These are phyloP conservation scores for Mastacembelus armatus DNA, from an alignment of 2,797 vertebrate genomes.

Conservation along the genomic window DNA sequence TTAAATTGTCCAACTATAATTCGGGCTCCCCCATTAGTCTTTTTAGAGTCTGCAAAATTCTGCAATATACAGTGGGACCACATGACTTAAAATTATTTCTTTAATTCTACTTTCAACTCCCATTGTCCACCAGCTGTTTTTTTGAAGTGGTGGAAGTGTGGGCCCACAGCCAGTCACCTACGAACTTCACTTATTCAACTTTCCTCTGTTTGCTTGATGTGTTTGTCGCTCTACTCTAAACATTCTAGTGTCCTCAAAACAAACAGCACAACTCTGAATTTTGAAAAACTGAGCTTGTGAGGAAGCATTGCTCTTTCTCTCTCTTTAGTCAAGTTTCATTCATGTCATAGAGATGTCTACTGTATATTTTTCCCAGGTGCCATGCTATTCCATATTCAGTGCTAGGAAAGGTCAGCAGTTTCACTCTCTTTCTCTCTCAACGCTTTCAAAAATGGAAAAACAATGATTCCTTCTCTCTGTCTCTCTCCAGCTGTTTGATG, in stretches of 20 bases:
- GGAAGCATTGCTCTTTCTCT: neutral
- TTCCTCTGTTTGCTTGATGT: neutral
- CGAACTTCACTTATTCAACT: neutral
- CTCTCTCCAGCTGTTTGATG: constrained; percentile 93
- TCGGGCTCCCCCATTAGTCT: neutral
- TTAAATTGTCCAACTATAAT: neutral
- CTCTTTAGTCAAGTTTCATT: constrained; percentile 19
- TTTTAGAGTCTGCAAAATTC: too few species aligned
- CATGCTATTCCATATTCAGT: constrained; percentile 43
- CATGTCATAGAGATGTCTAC: constrained; percentile 23
- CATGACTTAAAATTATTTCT: too few species aligned
- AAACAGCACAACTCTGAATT: constrained; percentile 4
- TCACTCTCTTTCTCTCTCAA: constrained; percentile 17
- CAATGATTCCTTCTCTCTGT: constrained; percentile 59
- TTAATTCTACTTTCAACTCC: neutral
- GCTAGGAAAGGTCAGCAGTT: constrained; percentile 37
- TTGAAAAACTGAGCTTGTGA: constrained; percentile 11
- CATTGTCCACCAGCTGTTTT: neutral
- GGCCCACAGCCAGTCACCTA: neutral
- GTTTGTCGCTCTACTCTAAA: constrained; percentile 13
- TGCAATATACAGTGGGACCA: too few species aligned
- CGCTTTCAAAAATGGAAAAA: constrained; percentile 45
- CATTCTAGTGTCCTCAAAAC: constrained; percentile 5
- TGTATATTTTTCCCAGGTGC: constrained; percentile 12
- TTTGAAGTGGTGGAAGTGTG: neutral